phyloP scores from a whole-genome alignment of 2,797 vertebrate species.

The Todus mexicanus region DNA sequence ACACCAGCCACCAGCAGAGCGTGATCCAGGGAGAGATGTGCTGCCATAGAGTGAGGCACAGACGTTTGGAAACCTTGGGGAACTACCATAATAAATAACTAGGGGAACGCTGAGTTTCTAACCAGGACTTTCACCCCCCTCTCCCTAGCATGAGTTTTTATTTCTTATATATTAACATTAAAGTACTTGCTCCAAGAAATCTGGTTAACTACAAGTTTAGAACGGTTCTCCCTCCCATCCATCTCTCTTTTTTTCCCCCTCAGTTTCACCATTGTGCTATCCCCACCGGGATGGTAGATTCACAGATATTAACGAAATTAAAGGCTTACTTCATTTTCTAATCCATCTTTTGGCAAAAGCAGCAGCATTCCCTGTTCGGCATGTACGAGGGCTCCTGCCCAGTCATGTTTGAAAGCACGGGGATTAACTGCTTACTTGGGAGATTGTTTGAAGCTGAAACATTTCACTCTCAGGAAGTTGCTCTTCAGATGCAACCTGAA shows the following conservation, averaged over 20 bases:
- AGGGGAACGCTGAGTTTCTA: not conserved
- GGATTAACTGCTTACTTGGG: slow-evolving; percentile 46
- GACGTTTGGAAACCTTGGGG: not conserved
- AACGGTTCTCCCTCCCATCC: not conserved
- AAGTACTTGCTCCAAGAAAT: not conserved
- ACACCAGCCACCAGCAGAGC: not conserved
- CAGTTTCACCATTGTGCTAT: not conserved
- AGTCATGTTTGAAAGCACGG: slow-evolving; percentile 27
- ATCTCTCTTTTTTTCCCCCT: not conserved
- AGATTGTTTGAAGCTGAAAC: slow-evolving; percentile 43
- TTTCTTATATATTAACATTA: not conserved
- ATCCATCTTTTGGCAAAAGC: slow-evolving; percentile 22
- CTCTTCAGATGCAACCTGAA: slow-evolving; percentile 42
- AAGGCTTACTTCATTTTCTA: slow-evolving; percentile 22
- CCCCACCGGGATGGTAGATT: not conserved
- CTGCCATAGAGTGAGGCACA: not conserved
- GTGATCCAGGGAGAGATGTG: not conserved
- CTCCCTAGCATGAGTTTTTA: not conserved
- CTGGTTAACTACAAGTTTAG: not conserved
- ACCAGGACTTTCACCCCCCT: not conserved
- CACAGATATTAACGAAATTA: slow-evolving; percentile 21
- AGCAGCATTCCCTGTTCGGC: not conserved
- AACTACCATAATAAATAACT: not conserved
- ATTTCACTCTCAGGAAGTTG: slow-evolving; percentile 53
- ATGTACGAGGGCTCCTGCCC: slow-evolving; percentile 8